phyloP scores from a whole-genome alignment of 2,113 vertebrate species.

The Anas platyrhynchos region DNA sequence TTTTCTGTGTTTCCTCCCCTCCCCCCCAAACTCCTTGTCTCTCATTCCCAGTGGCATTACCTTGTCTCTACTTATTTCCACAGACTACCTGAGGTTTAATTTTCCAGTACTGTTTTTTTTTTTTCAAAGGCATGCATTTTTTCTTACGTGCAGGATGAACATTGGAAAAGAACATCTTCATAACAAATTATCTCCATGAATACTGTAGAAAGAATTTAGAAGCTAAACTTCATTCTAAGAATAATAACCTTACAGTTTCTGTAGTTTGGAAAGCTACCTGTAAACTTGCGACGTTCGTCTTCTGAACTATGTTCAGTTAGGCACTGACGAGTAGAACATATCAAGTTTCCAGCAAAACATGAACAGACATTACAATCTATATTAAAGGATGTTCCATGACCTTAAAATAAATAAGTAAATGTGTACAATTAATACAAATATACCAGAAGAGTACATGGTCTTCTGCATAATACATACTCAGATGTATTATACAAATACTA shows the following conservation, averaged over 20 bases:
- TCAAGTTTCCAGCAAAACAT: conserved; percentile 90
- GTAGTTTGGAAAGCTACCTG: conserved; percentile 75
- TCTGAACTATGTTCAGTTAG: conserved; percentile 81
- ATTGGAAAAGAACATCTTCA: neutral
- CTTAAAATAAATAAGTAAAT: conserved; percentile 71
- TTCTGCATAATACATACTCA: neutral
- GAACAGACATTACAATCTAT: conserved; percentile 91
- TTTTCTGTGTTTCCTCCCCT: neutral
- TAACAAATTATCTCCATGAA: neutral
- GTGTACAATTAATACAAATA: neutral
- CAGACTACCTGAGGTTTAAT: neutral
- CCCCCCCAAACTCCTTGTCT: neutral
- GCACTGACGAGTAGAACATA: conserved; percentile 90
- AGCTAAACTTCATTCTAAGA: neutral
- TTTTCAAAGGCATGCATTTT: neutral
- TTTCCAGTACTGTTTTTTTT: neutral
- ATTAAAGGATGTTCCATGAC: conserved; percentile 87
- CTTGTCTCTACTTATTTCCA: neutral
- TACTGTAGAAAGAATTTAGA: neutral
- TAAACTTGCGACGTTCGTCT: conserved; percentile 83
- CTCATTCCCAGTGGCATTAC: neutral
- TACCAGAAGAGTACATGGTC: neutral
- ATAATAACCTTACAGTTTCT: neutral
- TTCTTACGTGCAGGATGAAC: neutral
- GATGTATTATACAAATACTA: neutral